Conservation (phyloP, 2,888 invertebrate species). For the Harmothoe impar region DNA sequence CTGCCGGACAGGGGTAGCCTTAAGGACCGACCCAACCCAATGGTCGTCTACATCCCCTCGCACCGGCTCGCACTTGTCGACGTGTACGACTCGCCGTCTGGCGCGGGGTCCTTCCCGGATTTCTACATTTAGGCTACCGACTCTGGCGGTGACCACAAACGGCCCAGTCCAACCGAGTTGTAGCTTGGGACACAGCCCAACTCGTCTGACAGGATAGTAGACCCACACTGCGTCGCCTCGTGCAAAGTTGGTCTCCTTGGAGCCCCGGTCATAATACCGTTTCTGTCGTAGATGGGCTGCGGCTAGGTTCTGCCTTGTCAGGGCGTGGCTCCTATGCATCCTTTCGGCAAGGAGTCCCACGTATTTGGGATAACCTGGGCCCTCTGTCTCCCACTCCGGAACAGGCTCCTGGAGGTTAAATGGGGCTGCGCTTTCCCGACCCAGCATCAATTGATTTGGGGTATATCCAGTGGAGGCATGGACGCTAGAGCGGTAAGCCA, state of each 20-base stretch:
- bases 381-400: neutral
- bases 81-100: neutral
- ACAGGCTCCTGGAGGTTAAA: neutral
- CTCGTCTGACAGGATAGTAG: neutral
- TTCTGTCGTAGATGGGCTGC: neutral
- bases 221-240: neutral
- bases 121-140: neutral
- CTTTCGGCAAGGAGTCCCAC: neutral
- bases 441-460: neutral
- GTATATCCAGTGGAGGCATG: neutral
- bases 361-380: neutral
- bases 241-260: neutral
- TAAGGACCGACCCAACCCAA: neutral
- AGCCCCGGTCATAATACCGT: neutral
- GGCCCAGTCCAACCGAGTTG: constrained; percentile 7
- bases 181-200: neutral
- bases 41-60: neutral
- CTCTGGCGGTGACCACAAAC: neutral
- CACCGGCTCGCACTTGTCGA: neutral
- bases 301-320: neutral
- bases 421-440: neutral
- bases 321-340: neutral
- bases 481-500: neutral
- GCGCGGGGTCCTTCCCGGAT: neutral
- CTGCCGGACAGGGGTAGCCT: too few species aligned